Evolutionary conservation across 2,888 invertebrate species (phyloP), one percentile per base, ranked within the genome.

Genomic region (Ypsolopha sequella): DNA sequence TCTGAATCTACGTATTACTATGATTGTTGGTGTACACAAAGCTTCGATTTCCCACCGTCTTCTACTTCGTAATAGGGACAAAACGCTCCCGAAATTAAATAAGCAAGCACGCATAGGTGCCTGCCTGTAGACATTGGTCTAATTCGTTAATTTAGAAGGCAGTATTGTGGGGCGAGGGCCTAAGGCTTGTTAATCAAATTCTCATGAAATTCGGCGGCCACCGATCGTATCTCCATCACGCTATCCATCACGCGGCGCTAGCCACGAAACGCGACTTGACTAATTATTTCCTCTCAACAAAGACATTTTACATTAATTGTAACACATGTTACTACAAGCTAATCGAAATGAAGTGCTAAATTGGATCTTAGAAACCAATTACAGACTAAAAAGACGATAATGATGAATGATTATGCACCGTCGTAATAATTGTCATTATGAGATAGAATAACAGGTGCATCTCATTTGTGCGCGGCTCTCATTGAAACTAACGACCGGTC

Each of bases 401-500:
- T 47, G 47, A 51, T 39, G 41, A 47, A 46, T 41, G 51, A 53
- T 41, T 53, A 41, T 39, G 53, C 51, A 53, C 51, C 48, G 48
- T 53, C 52, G 48, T 41, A 55, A 59, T 53, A 57, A 61, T 61
- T 45, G 44, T 45, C 51, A 45, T 45, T 44, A 51, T 36, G n/a
- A 49, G 47, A 50, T 35, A 58, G 53, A 50, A 47, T 57, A 72
- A 66, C 72, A 74, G 74, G 71, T 78, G 74, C 68, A 65, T 66
- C 69, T 68, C 64, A 66, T 69, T 66, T 65, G 36, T 14, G 44
- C 58, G 63, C 67, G 65, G 63, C 77, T 62, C 71, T 82, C 80
- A 82, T 80, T 76, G 73, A 73, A 78, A 69, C 69, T 80, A 81
- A 82, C 82, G 80, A 73, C 73, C 64, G 73, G 78, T 82, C 82